Percentiles rank a stretch among this genome's conserved stretches.
phyloP scores from a whole-genome alignment of 2,888 invertebrate genomes.

The Hyposoter didymator region DNA sequence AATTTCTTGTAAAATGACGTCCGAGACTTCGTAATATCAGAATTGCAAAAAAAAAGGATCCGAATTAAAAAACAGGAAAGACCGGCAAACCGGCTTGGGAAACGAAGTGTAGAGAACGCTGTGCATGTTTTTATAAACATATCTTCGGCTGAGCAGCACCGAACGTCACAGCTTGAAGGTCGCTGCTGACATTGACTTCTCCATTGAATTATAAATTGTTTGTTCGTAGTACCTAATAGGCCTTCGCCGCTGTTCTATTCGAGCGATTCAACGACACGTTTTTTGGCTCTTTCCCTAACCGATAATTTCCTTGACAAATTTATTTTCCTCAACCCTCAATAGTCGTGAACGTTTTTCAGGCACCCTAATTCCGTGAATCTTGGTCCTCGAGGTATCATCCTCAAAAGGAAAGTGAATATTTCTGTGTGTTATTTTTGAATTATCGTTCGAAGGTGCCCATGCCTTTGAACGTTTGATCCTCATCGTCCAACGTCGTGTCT shows the following conservation, averaged over 20 bases:
- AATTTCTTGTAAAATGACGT: background rate
- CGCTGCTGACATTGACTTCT: constrained; percentile 16
- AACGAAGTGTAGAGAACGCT: constrained; percentile 1
- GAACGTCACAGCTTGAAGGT: background rate
- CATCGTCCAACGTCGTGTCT: background rate
- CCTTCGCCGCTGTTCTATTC: background rate
- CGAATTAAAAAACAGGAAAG: background rate
- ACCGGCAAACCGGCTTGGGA: background rate
- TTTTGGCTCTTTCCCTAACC: background rate
- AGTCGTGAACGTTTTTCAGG: no score
- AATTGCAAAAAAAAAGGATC: background rate
- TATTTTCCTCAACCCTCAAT: background rate
- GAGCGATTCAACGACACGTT: background rate
- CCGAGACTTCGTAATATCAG: background rate
- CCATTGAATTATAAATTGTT: constrained; percentile 59
- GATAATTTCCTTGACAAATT: background rate
- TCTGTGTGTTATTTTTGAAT: background rate
- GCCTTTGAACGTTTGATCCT: background rate
- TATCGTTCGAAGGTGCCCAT: background rate
- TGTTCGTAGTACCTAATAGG: background rate
- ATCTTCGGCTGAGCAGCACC: background rate
- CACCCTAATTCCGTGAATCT: no score
- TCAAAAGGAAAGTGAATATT: background rate
- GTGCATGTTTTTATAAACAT: constrained; percentile 2
- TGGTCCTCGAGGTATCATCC: no score